A percentile compares a stretch with the other conserved stretches of the same genome.
phyloP scores from a whole-genome alignment of 2,888 invertebrate species.

The Pegoplata infirma region DNA sequence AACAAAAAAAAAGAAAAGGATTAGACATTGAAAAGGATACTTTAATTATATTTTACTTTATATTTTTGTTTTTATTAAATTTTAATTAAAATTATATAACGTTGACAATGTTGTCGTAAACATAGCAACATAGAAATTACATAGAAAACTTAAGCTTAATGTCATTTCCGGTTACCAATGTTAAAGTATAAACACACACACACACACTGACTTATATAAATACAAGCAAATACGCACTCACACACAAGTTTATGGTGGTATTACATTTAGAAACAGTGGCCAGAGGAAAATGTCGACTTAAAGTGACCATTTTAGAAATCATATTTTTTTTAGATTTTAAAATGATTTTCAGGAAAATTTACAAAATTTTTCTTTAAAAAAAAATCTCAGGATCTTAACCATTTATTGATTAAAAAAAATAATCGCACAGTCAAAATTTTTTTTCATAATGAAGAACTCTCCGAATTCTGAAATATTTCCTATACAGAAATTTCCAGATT shows the following conservation, averaged over 20 bases:
- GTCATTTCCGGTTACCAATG: constrained; percentile 42
- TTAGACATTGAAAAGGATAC: constrained; percentile 10
- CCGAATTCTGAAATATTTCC: too few species aligned
- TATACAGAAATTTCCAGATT: too few species aligned
- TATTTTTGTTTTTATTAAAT: constrained; percentile 38
- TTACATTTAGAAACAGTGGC: not conserved
- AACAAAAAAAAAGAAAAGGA: not conserved
- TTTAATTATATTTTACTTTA: constrained; percentile 30
- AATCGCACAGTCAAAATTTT: too few species aligned
- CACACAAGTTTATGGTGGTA: not conserved
- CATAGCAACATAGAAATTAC: constrained; percentile 1
- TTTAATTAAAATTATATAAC: constrained; percentile 43
- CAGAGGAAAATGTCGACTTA: too few species aligned
- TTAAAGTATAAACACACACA: not conserved
- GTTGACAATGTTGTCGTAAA: not conserved
- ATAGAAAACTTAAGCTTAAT: constrained; percentile 44
- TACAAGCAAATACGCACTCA: not conserved
- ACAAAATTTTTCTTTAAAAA: too few species aligned
- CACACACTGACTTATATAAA: too few species aligned
- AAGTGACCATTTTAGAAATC: too few species aligned
- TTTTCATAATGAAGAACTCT: too few species aligned
- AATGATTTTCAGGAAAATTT: too few species aligned
- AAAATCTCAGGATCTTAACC: too few species aligned
- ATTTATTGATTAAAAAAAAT: too few species aligned
- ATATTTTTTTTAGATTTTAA: too few species aligned